A percentile compares a stretch with the other conserved stretches of the same genome.
Conservation (phyloP, 2,113 vertebrate genomes). For the Uria aalge region DNA sequence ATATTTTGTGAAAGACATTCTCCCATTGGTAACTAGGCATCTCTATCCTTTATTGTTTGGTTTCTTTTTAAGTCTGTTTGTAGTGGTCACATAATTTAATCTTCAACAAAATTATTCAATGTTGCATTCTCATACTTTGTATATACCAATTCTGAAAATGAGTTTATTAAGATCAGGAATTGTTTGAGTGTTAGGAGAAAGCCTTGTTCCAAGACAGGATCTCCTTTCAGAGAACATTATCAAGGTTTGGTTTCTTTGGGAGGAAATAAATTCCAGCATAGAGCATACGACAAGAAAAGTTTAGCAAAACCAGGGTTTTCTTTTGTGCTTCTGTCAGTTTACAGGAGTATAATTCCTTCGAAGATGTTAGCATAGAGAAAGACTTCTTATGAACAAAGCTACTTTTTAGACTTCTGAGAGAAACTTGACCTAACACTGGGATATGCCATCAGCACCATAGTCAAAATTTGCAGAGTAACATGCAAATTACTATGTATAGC, state of each 20-base stretch:
- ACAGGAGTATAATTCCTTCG: background rate
- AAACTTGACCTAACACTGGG: background rate
- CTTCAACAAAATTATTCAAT: background rate
- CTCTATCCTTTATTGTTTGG: background rate
- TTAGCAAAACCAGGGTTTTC: rapidly evolving
- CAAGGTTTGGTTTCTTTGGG: background rate
- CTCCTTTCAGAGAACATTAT: background rate
- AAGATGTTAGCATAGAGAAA: background rate
- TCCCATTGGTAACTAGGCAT: background rate
- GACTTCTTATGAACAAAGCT: background rate
- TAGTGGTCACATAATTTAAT: background rate
- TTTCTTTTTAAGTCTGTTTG: background rate
- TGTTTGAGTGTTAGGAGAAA: background rate
- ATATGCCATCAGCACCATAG: background rate
- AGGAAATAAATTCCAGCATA: background rate
- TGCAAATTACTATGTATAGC: background rate
- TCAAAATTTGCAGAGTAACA: background rate
- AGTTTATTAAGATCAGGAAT: background rate
- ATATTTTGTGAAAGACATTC: background rate
- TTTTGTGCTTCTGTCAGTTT: background rate
- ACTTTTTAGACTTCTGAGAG: background rate
- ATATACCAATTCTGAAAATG: background rate
- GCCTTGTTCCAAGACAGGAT: background rate
- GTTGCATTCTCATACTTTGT: background rate
- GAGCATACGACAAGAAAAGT: background rate